Conservation (phyloP, 1,140 invertebrate genomes). For the Gryon sp. region DNA sequence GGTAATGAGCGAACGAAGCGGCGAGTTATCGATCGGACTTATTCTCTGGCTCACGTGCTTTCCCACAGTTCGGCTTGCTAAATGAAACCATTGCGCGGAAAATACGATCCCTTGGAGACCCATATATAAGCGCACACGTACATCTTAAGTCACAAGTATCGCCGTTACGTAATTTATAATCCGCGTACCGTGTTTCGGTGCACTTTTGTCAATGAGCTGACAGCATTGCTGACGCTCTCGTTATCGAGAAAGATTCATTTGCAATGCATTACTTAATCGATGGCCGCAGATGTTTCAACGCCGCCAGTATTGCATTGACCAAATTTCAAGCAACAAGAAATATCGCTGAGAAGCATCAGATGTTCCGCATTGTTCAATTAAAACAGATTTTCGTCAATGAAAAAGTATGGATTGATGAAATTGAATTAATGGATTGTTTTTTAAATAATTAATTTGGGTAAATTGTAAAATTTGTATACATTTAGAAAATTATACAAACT, state of each 20-base stretch:
- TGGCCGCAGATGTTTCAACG: conserved; percentile 11
- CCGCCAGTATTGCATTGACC: neutral
- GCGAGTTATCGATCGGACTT: conserved; percentile 60
- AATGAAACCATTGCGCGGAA: conserved; percentile 63
- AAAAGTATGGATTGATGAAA: no score
- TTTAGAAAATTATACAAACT: no score
- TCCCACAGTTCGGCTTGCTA: conserved; percentile 50
- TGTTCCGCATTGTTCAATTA: neutral
- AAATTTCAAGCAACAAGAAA: no score
- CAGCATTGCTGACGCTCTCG: conserved; percentile 25
- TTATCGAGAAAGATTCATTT: conserved; percentile 53
- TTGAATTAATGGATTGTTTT: no score
- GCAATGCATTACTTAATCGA: conserved; percentile 29
- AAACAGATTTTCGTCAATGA: no score
- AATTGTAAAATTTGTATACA: no score
- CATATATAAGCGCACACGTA: conserved; percentile 41
- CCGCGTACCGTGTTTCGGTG: conserved; percentile 18
- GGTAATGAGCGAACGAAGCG: conserved; percentile 62
- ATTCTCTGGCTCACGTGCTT: conserved; percentile 53
- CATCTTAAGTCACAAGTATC: conserved; percentile 54
- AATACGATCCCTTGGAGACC: conserved; percentile 59
- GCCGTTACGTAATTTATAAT: conserved; percentile 37
- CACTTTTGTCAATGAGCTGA: conserved; percentile 15
- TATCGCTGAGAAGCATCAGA: no score
- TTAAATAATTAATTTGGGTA: no score